Evolutionary conservation across 2,797 vertebrate genomes (phyloP).

Genomic region (Gymnothorax javanicus): DNA sequence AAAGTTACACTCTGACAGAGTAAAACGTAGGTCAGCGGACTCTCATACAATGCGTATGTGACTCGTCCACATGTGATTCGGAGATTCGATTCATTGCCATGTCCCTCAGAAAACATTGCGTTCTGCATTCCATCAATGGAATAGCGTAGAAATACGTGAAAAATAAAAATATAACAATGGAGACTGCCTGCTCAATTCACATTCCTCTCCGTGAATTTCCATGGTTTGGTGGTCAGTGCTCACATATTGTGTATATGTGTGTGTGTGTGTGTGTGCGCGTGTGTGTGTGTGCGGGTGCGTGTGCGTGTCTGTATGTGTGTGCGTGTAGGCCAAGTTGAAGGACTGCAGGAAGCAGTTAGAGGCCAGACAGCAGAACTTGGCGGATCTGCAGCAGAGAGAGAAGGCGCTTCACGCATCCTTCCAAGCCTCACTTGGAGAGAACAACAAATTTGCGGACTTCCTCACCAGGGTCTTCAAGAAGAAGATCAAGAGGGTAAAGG

Average conservation of each 20-base stretch:
- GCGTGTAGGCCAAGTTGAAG: conserved; percentile 73
- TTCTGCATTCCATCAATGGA: too few relatives aligned
- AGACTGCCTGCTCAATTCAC: too few relatives aligned
- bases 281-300: too few relatives aligned
- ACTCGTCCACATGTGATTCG: too few relatives aligned
- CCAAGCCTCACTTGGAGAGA: conserved; percentile 76
- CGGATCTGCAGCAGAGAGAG: conserved; percentile 77
- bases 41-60: too few relatives aligned
- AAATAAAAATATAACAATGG: too few relatives aligned
- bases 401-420: conserved; percentile 74
- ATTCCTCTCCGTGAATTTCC: too few relatives aligned
- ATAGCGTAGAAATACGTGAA: too few relatives aligned
- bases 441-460: conserved; percentile 81
- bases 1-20: too few relatives aligned
- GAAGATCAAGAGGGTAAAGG: conserved; percentile 78
- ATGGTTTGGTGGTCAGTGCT: background rate
- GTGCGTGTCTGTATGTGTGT: background rate
- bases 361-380: conserved; percentile 73
- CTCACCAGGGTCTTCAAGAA: conserved; percentile 85
- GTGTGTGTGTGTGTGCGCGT: conserved; percentile 25
- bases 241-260: background rate
- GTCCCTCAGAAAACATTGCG: too few relatives aligned
- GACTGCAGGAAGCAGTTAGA: conserved; percentile 75
- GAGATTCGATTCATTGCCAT: too few relatives aligned
- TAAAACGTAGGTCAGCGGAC: too few relatives aligned